Percentiles rank a stretch among this genome's conserved stretches.
phyloP scores from a whole-genome alignment of 2,113 vertebrate species.

The Ceuthmochares aereus region DNA sequence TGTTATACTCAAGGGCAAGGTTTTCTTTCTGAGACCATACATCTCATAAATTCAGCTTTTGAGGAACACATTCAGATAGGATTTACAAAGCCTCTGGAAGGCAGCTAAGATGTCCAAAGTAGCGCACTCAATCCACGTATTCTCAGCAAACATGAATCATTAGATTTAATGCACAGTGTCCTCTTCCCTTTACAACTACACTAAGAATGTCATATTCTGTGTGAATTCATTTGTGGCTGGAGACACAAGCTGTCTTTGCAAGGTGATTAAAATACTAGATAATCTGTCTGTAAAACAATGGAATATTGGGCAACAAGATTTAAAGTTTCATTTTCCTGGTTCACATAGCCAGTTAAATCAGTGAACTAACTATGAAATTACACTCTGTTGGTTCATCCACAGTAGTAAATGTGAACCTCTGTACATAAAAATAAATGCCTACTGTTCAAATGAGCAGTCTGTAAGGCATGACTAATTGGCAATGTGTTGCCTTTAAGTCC shows the following conservation, averaged over 20 bases:
- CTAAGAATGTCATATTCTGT: neutral
- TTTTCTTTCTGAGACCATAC: neutral
- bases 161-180: neutral
- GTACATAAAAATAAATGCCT: conserved; percentile 10
- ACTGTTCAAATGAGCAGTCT: neutral
- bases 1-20: neutral
- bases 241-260: neutral
- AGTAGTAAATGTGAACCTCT: neutral
- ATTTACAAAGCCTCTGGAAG: neutral
- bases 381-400: conserved; percentile 1
- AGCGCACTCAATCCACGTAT: neutral
- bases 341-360: neutral
- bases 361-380: neutral
- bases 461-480: neutral
- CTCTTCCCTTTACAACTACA: neutral
- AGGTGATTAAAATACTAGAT: neutral
- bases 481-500: neutral
- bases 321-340: neutral
- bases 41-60: neutral
- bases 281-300: neutral
- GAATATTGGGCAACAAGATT: neutral
- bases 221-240: neutral
- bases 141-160: neutral
- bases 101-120: neutral
- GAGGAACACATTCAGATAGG: neutral